Conservation (phyloP, 2,113 vertebrate genomes). For the Pachyramphus minor region DNA sequence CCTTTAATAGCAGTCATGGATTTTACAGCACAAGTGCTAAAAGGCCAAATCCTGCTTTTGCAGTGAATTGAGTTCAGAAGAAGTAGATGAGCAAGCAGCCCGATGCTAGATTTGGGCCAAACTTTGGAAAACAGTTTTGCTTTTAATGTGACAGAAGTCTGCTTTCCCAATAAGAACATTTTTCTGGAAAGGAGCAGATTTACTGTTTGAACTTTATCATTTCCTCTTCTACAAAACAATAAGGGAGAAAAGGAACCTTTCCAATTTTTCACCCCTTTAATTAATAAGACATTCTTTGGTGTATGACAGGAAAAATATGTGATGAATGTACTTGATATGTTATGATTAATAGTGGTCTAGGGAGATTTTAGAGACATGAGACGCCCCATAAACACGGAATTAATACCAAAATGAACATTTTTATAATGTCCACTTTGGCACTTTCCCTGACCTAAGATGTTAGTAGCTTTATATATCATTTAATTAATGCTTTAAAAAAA, state of each 20-base stretch:
- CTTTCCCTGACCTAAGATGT: constrained; percentile 30
- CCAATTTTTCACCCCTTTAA: constrained; percentile 59
- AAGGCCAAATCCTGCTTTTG: constrained; percentile 19
- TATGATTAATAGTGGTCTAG: constrained; percentile 65
- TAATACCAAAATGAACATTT: constrained; percentile 60
- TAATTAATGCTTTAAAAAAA: constrained; percentile 45
- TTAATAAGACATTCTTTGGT: constrained; percentile 64
- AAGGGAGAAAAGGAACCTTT: constrained; percentile 39
- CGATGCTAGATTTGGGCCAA: not conserved
- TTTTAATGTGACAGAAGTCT: constrained; percentile 32
- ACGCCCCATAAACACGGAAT: constrained; percentile 64
- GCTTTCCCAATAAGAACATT: constrained; percentile 35
- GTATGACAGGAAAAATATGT: constrained; percentile 64
- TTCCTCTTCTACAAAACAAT: constrained; percentile 66
- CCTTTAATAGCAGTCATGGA: constrained; percentile 56
- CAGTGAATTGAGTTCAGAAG: constrained; percentile 6
- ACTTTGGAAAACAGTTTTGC: constrained; percentile 9
- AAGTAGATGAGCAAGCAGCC: not conserved
- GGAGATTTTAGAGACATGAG: constrained; percentile 63
- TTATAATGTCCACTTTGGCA: constrained; percentile 69
- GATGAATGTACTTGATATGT: constrained; percentile 64
- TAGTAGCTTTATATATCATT: constrained; percentile 64
- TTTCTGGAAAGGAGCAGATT: constrained; percentile 53
- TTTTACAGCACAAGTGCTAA: constrained; percentile 55
- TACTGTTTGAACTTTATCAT: constrained; percentile 27